Base-by-base conservation (phyloP, 2,113 vertebrate species). In the Toxotes chatareus region DNA sequence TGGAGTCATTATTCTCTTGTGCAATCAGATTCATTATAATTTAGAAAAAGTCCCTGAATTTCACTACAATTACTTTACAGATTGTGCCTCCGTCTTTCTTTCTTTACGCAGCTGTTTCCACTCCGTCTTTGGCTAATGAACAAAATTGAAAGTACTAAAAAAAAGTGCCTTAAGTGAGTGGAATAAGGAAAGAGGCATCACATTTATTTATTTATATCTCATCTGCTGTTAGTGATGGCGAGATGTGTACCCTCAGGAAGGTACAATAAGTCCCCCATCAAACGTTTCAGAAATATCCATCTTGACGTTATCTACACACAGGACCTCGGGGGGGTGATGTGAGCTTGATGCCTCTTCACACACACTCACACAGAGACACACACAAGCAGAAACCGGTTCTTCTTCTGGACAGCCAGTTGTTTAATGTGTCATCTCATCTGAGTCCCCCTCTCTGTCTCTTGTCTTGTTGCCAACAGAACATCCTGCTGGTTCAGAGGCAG, bases 401-500 rank as follows among this genome's bases (percentile, higher is more conserved):
- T 77, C 12, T 21, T 55, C 38, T 34, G 5, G 34, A 6, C 34
- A 38, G 64, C n/a, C 47, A 46, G 46, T 31, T 36, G 42, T 36
- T 64, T 17, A 27, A 16, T 27, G 10, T 17, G 19, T 80, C 69
- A 47, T 71, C 60, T 64, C 27, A 55, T 46, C 9, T 36, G 46
- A 21, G 44, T 8, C 55, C 51, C 56, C n/a, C 0, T 60, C 57
- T 73, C 56, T 63, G 34, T 68, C 14, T 51, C 23, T 61, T 40
- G 42, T 77, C 63, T 90, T 23, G 69, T 47, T 89, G 85, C 84
- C 34, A 4, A 23, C 94, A 99, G 98, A 96, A 97, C 91, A 97
- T 99, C 91, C 95, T 99, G 77, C 94, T 99, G 93, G 96, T 97
- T 3, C 98, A 99, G 94, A 96, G 97, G 89, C 96, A 98, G 94